phyloP scores from a whole-genome alignment of 2,797 vertebrate species.

The Coracias cyanogaster region DNA sequence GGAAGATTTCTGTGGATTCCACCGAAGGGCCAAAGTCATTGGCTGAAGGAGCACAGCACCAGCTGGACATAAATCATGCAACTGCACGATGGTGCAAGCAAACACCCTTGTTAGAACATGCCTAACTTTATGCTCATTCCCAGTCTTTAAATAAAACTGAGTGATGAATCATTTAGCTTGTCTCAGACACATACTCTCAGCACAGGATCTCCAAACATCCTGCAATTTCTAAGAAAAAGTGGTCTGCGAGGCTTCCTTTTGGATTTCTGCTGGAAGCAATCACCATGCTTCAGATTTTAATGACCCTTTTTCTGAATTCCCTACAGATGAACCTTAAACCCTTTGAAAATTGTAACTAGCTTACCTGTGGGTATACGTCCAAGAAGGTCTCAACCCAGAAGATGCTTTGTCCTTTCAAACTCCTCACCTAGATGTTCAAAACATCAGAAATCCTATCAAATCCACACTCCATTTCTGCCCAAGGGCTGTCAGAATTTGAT shows the following conservation, averaged over 20 bases:
- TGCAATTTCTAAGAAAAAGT: neutral
- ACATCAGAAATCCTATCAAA: neutral
- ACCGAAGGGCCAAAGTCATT: neutral
- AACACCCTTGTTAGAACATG: neutral
- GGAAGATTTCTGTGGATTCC: neutral
- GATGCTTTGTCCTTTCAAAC: neutral
- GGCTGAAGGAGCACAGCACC: neutral
- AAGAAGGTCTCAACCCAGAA: neutral
- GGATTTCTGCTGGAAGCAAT: neutral
- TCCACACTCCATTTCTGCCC: neutral
- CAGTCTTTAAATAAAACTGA: neutral
- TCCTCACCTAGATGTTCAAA: rapidly evolving
- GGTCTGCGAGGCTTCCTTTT: neutral
- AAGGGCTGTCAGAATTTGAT: neutral
- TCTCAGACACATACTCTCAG: no score
- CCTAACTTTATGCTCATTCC: neutral
- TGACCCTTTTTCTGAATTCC: neutral
- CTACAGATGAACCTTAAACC: neutral
- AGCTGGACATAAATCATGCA: neutral
- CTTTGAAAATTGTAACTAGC: neutral
- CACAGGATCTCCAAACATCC: neutral
- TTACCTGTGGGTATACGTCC: neutral
- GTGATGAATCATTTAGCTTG: neutral
- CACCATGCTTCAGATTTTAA: neutral
- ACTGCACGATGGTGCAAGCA: neutral